Conservation (phyloP, 2,888 invertebrate genomes). For the Harpagoxenus sublaevis region DNA sequence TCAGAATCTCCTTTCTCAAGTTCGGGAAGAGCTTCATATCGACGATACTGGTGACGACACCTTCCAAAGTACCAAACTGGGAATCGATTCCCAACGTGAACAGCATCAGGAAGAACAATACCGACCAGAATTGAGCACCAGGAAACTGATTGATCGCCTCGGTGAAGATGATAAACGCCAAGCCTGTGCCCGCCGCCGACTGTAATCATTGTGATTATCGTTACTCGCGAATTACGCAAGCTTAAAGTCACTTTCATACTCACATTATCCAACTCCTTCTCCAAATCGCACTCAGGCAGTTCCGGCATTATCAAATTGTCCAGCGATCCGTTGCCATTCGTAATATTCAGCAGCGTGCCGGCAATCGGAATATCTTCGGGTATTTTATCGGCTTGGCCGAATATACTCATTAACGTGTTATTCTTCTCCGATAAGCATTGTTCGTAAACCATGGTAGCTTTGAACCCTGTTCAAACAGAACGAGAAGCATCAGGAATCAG, state of each 20-base stretch:
- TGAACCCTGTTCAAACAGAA: constrained; percentile 89
- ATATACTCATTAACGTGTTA: constrained; percentile 88
- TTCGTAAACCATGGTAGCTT: constrained; percentile 94
- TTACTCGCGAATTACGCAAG: neutral
- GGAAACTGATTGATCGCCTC: constrained; percentile 99
- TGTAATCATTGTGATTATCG: constrained; percentile 83
- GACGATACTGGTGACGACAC: constrained; percentile 97
- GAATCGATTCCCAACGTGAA: constrained; percentile 98
- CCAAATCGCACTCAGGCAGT: constrained; percentile 92
- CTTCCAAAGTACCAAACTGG: constrained; percentile 98
- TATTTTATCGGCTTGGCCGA: constrained; percentile 87
- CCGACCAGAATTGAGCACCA: constrained; percentile 98
- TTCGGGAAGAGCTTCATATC: constrained; percentile 98
- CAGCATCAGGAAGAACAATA: constrained; percentile 98
- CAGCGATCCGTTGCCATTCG: constrained; percentile 87
- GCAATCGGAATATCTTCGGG: constrained; percentile 87
- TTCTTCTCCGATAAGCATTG: constrained; percentile 90
- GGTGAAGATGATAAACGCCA: constrained; percentile 99
- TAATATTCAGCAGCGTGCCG: constrained; percentile 88
- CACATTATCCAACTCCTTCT: constrained; percentile 96
- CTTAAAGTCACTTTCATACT: constrained; percentile 84
- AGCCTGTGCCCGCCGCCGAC: constrained; percentile 98
- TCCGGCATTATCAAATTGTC: constrained; percentile 89
- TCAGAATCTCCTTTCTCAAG: constrained; percentile 95
- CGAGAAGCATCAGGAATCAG: neutral